phyloP scores from a whole-genome alignment of 2,113 vertebrate genomes.

The Protomyctophum bolini region DNA sequence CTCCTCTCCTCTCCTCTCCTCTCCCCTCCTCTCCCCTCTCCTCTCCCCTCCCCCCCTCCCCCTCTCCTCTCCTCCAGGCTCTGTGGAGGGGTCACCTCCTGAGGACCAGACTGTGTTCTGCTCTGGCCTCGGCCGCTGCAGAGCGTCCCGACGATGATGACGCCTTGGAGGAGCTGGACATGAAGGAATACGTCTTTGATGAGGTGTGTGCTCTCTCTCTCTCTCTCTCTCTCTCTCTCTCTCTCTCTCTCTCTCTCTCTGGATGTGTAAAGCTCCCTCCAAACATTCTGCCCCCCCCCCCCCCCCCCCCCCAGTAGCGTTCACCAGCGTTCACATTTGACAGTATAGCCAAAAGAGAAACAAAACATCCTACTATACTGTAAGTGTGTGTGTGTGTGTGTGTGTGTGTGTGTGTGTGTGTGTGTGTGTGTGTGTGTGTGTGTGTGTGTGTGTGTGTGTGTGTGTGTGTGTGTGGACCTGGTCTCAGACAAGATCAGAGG shows the following conservation, averaged over 20 bases:
- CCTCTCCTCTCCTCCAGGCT: too few species aligned
- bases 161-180: slow-evolving; percentile 87
- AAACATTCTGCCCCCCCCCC: neutral
- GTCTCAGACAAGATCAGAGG: too few species aligned
- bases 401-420: too few species aligned
- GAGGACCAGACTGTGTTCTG: slow-evolving; percentile 86
- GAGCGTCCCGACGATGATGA: slow-evolving; percentile 78
- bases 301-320: neutral
- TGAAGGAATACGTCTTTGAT: slow-evolving; percentile 85
- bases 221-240: too few species aligned
- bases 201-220: slow-evolving; percentile 69
- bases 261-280: neutral
- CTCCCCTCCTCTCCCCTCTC: too few species aligned
- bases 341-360: too few species aligned
- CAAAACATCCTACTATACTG: neutral
- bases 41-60: too few species aligned
- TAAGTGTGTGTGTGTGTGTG: neutral
- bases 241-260: too few species aligned
- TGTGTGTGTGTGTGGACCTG: too few species aligned
- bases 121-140: slow-evolving; percentile 79
- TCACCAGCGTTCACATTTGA: neutral
- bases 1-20: slow-evolving; percentile 45
- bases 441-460: too few species aligned
- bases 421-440: too few species aligned
- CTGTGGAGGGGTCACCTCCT: slow-evolving; percentile 89